These are phyloP conservation scores for Drosophila paranaensis DNA, from an alignment of 2,888 invertebrate genomes.

Conservation along the genomic window DNA sequence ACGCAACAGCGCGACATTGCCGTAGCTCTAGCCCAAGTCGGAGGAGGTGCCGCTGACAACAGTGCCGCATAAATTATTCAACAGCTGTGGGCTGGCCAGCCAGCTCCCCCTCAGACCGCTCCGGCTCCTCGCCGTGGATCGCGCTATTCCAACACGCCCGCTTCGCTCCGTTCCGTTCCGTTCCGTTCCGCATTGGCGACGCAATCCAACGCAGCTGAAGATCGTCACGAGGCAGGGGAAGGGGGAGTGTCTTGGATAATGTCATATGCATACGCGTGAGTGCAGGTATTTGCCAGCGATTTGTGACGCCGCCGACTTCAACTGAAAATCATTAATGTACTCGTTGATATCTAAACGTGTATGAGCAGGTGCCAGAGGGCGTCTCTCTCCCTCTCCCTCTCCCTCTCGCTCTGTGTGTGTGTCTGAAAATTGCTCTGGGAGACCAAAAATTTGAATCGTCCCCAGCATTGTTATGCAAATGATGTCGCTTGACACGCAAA, in stretches of 20 bases:
- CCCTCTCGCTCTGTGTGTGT: constrained; percentile 27
- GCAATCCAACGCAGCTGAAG: constrained; percentile 60
- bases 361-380: constrained; percentile 68
- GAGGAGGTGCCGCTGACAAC: constrained; percentile 66
- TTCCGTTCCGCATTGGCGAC: constrained; percentile 73
- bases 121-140: neutral
- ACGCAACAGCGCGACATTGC: constrained; percentile 45
- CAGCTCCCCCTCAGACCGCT: too few species aligned
- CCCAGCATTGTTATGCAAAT: constrained; percentile 85
- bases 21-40: constrained; percentile 23
- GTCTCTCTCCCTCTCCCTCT: constrained; percentile 24
- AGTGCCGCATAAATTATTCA: constrained; percentile 74
- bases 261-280: constrained; percentile 68
- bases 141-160: constrained; percentile 20
- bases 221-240: constrained; percentile 5
- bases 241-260: constrained; percentile 53
- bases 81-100: constrained; percentile 55
- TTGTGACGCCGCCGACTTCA: constrained; percentile 57
- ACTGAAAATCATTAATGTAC: constrained; percentile 62
- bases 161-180: constrained; percentile 38
- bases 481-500: constrained; percentile 84
- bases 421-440: constrained; percentile 74
- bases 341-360: constrained; percentile 47
- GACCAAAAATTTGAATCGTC: constrained; percentile 79
- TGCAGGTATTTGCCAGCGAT: constrained; percentile 61